A percentile compares a stretch with the other conserved stretches of the same genome.
Evolutionary conservation across 2,797 vertebrate genomes (phyloP).

Genomic region (Siniperca undulata): DNA sequence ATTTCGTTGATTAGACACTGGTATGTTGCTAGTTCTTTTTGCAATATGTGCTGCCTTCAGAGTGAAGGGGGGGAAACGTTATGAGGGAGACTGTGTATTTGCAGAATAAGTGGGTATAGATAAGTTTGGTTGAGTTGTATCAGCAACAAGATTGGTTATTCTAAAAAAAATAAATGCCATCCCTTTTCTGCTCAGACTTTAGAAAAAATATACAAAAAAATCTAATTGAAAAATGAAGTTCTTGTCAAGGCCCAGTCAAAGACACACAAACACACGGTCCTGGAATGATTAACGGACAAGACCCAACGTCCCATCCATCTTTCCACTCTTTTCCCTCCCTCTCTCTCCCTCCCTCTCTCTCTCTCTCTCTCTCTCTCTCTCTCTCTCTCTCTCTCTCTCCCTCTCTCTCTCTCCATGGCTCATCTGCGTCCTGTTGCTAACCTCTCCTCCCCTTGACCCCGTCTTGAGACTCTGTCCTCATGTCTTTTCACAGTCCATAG

Average conservation of each 20-base stretch:
- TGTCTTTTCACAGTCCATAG: constrained; percentile 57
- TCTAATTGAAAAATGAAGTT: neutral
- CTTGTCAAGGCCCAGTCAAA: constrained; percentile 15
- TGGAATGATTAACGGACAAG: constrained; percentile 60
- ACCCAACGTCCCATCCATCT: constrained; percentile 60
- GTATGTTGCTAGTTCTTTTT: no score
- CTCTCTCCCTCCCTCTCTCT: constrained; percentile 1
- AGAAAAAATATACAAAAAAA: neutral
- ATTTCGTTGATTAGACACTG: neutral
- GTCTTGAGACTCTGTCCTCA: constrained; percentile 34
- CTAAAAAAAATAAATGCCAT: neutral
- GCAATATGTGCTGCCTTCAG: neutral
- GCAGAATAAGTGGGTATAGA: neutral
- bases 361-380: neutral
- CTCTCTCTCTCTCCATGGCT: constrained; percentile 39
- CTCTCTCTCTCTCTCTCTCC: neutral
- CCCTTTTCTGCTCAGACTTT: neutral
- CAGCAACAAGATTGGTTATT: no score
- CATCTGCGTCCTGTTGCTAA: constrained; percentile 56
- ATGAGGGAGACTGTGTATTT: no score
- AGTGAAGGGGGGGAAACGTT: neutral
- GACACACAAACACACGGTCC: constrained; percentile 33
- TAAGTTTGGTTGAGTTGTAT: no score
- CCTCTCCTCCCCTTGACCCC: constrained; percentile 66
- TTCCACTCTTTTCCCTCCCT: neutral